These are phyloP conservation scores for Netelia fuscicornis DNA, from an alignment of 2,888 invertebrate species.

Conservation along the genomic window DNA sequence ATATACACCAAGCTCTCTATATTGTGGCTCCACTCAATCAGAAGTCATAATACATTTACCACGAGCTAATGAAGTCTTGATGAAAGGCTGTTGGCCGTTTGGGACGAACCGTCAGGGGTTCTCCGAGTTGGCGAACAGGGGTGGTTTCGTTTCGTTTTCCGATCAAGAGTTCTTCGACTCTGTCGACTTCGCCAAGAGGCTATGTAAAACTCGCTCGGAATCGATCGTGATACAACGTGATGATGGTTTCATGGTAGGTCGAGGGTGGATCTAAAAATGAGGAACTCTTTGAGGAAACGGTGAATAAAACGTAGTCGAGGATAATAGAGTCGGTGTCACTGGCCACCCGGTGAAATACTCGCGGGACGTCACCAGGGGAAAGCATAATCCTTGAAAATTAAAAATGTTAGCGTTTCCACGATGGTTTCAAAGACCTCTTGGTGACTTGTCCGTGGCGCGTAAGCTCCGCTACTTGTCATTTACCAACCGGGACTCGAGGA, in stretches of 20 bases:
- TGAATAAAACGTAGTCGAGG: conserved; percentile 6
- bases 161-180: not conserved
- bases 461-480: conserved; percentile 43
- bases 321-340: not conserved
- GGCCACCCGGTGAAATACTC: conserved; percentile 26
- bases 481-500: conserved; percentile 10
- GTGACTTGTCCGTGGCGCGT: conserved; percentile 60
- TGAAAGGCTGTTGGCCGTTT: conserved; percentile 80
- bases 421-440: conserved; percentile 68
- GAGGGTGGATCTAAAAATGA: conserved; percentile 20
- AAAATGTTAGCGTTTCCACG: conserved; percentile 79
- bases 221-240: not conserved
- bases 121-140: conserved; percentile 62
- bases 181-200: not conserved
- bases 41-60: conserved; percentile 85
- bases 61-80: conserved; percentile 84
- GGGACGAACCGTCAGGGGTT: conserved; percentile 75
- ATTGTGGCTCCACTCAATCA: conserved; percentile 83
- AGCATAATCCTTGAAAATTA: conserved; percentile 83
- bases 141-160: not conserved
- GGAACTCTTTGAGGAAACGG: conserved; percentile 59
- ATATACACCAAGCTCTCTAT: conserved; percentile 62
- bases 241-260: conserved; percentile 1
- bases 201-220: not conserved
- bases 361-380: not conserved